Evolutionary conservation across 2,113 vertebrate genomes (phyloP), one percentile per base, ranked within the genome.

Genomic region (Gallinago media): DNA sequence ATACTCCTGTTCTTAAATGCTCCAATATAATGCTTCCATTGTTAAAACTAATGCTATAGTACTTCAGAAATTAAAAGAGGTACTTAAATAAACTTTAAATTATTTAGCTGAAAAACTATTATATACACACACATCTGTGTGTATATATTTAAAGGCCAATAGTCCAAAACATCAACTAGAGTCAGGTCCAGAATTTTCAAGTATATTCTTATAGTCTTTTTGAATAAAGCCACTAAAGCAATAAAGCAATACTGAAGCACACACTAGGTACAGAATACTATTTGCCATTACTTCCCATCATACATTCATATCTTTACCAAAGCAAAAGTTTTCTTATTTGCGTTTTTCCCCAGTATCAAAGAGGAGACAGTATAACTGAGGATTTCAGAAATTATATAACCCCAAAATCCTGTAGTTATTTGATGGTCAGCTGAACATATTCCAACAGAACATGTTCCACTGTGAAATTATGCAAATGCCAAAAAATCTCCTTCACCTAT

Each of bases 241-340:
- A 75, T 65, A 65, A 78, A 66, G 9, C 15, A 71, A 40, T 27
- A 40, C 9, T 29, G 40, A 93, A 36, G 12, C 32, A 75, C 44
- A 36, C 8, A 52, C 15, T 18, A 54, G 23, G 26, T 32, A 77
- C 12, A 65, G 49, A 84, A 67, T 6, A 50, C 21, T n/a, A 17
- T 15, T 32, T 89, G 59, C n/a, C 46, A 34, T 21, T 80, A 34
- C 12, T 89, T 83, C 55, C 42, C 32, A 58, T 36, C 6, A 78
- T 21, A 23, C 2, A 0, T 38, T 78, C 34, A 15, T 3, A 5
- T 44, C 8, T 65, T 65, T 47, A 56, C 59, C 1, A 2, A 88
- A 68, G 15, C 26, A 59, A 9, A 46, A 32, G 8, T 38, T 29
- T 15, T 85, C 29, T 26, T 67, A 50, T 54, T 5, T 91, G 56